Conservation (phyloP, 2,113 vertebrate genomes). For the Calypte anna region DNA sequence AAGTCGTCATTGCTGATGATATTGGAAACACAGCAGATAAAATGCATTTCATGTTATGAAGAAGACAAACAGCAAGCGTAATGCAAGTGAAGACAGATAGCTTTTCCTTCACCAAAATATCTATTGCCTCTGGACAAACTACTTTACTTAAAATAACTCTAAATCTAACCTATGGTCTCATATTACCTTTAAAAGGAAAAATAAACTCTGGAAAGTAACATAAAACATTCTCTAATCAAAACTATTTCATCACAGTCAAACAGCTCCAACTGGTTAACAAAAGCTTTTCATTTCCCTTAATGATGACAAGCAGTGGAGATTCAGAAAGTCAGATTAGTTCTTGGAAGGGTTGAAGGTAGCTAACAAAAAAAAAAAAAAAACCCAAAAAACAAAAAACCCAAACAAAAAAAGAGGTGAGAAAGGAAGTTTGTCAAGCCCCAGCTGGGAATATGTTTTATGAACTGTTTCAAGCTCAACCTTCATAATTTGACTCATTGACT, state of each 20-base stretch:
- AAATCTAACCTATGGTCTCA: conserved; percentile 67
- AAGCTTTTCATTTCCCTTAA: conserved; percentile 45
- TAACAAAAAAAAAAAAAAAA: neutral
- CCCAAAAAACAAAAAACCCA: neutral
- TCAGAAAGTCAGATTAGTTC: conserved; percentile 15
- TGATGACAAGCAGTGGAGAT: conserved; percentile 23
- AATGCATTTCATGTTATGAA: conserved; percentile 34
- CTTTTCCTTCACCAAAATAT: conserved; percentile 57
- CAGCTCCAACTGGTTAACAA: conserved; percentile 36
- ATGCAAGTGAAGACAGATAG: conserved; percentile 66
- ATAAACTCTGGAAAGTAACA: conserved; percentile 65
- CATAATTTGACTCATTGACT: neutral
- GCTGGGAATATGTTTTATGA: conserved; percentile 2
- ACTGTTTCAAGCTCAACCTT: neutral
- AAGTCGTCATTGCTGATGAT: conserved; percentile 8
- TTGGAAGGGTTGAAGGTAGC: conserved; percentile 18
- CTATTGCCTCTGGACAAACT: conserved; percentile 68
- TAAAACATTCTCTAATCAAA: conserved; percentile 63
- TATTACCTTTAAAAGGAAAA: conserved; percentile 73
- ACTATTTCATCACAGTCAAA: conserved; percentile 64
- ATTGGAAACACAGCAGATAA: conserved; percentile 11
- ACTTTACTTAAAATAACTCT: conserved; percentile 63
- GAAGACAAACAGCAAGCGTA: conserved; percentile 61
- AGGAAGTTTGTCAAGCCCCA: conserved; percentile 35
- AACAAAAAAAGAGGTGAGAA: neutral